Base-by-base conservation (phyloP, 1,140 invertebrate species). In the Cardiocondyla obscurior region DNA sequence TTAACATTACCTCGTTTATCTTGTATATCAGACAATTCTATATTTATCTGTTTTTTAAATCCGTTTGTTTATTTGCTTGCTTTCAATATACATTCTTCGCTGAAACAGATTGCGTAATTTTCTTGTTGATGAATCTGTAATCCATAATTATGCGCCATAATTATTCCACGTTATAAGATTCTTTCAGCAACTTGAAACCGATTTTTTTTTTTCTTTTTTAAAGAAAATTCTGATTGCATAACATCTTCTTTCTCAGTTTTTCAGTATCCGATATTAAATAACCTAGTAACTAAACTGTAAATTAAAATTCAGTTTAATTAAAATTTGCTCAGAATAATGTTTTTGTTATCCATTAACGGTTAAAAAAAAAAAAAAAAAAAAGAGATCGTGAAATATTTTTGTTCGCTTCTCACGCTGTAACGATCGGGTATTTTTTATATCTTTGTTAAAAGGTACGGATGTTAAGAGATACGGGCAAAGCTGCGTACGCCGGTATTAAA, bases 261-360 rank as follows among this genome's bases (percentile, higher is more conserved):
- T 42, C 62, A 39, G 19, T 79, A 39, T 39, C 33, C n/a, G 33
- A 69, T 42, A 67, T 69, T 67, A 79, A 67, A 69, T 51, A 77
- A 67, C 6, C 14, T 8, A 19, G 16, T 30, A 53, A 67, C 28
- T 69, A 49, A 51, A 44, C 19, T 60, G 53, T 65, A 53, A 53
- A 55, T 67, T 67, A 79, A 67, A 79, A 67, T 55, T 12, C 46
- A n/a, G 10, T 67, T 79, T 79, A 69, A 79, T 67, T 69, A 69
- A 79, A 79, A 19, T 39, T 2, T 25, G 19, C 25, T 51, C 28
- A 67, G 36, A 53, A 39, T 69, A 39, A 67, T n/a, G n/a, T 30
- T 14, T 42, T 53, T 69, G n/a, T 39, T 53, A 39, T 42, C n/a
- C 62, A 53, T 16, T 30, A 42, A 12, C 46, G 22, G n/a, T 2